Base-by-base conservation (phyloP, 1,140 invertebrate species). In the Oryzaephilus surinamensis region DNA sequence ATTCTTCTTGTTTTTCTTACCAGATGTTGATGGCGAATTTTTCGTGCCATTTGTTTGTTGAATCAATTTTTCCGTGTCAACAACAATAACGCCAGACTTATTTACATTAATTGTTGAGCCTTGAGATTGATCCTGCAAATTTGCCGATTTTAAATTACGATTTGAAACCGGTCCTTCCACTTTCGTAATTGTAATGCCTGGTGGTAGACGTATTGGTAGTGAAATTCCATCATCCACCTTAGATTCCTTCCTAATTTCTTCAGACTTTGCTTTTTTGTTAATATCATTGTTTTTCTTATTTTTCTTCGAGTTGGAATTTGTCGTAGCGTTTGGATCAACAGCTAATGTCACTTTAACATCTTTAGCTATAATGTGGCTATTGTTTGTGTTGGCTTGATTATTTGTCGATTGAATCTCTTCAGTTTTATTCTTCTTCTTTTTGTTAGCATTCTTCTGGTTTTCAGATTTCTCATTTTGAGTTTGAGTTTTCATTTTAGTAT, bases 161-260 rank as follows among this genome's bases (percentile, higher is more conserved):
- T 63, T 61, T 18, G 64, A 62, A 1, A 59, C 48, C 2, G 70
- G 67, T 10, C 67, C 71, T 51, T 84, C 79, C 0, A 88, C 82
- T 50, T 85, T 77, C 0, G 84, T 88, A 24, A 88, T 75, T 2
- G 85, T 87, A 15, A 88, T 88, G 50, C 50, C 84, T 5, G 83
- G 83, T 2, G 84, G 84, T 40, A 88, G 60, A 27, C 73, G 74
- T 1, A 87, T 57, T 41, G 36, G 48, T 23, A 36, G 48, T 23
- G 43, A 30, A 35, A 39, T 42, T 15, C 42, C 28, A 19, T 43
- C 21, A 18, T 27, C 38, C 31, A 38, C 20, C 17, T 32, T 40
- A 38, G 28, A 24, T 24, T 43, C 19, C 10, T 36, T 48, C 18
- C 42, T 7, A 36, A 19, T 37, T 37, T 40, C 36, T 31, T 37